Base-by-base conservation (phyloP, 1,140 invertebrate species). In the Drosophila ogumai region DNA sequence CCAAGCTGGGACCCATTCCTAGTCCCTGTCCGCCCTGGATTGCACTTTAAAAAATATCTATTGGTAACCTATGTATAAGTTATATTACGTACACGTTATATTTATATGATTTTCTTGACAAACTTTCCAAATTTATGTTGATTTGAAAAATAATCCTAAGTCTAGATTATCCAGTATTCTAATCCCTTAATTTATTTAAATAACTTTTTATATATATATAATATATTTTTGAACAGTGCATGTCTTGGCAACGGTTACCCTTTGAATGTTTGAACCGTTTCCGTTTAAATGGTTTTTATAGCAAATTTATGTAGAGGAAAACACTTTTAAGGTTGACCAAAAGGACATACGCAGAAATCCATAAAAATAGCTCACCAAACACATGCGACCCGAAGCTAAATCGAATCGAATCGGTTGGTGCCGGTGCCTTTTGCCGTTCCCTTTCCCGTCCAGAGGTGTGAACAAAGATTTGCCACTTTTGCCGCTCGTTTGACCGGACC, bases 271-370 rank as follows among this genome's bases (percentile, higher is more conserved):
- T 81, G 81, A 81, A 73, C 69, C 81, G 86, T 85, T 90, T 90
- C 86, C 85, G 85, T 90, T 90, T 90, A 90, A 90, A 90, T 90
- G 86, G 78, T 90, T 90, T 90, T 90, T 90, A 90, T 90, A 71
- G 86, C 81, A 90, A 90, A 90, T 90, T 90, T 90, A 90, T 90
- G 85, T 90, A 90, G 81, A 85, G 85, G 86, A 90, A 90, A 90
- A 90, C 85, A 85, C 85, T 90, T 90, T 71, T 69, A 71, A 79
- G 81, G 69, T 85, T 90, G 69, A 90, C 81, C 84, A 60, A 88
- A 87, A 68, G 68, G 87, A 82, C 81, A 90, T 65, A 88, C 80
- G 84, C 84, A 88, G 84, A 75, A 88, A 88, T 87, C 77, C 85
- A 90, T 90, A 90, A 90, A 90, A 90, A 90, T 85, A 47, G 78